These are phyloP conservation scores for Leptatherina wallacei DNA, from an alignment of 2,797 vertebrate genomes.

Conservation along the genomic window DNA sequence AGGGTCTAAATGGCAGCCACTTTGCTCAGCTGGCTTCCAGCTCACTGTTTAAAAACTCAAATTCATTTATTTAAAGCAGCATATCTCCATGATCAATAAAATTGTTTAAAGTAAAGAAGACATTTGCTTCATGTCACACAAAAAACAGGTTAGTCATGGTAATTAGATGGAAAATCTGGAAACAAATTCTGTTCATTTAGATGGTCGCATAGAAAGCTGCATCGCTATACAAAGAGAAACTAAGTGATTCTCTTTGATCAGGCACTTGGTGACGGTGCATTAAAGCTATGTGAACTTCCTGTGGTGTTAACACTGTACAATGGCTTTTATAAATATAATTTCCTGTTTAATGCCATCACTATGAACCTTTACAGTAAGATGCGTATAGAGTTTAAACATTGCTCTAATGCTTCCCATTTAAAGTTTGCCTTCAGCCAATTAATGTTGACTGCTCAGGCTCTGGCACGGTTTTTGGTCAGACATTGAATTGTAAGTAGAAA, in stretches of 20 bases:
- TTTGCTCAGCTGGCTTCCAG: constrained; percentile 40
- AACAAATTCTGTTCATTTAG: not conserved
- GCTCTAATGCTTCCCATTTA: constrained; percentile 1
- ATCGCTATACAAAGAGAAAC: not conserved
- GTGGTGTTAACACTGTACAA: not conserved
- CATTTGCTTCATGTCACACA: not conserved
- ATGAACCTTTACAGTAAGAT: not conserved
- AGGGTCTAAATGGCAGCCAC: constrained; percentile 57
- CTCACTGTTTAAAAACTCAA: constrained; percentile 19
- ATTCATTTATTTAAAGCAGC: constrained; percentile 11
- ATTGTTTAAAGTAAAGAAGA: not conserved
- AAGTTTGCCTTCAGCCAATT: constrained; percentile 11
- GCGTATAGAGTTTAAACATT: not conserved
- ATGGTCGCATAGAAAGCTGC: not conserved
- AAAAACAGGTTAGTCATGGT: not conserved
- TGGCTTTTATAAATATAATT: not conserved
- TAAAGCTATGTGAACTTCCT: not conserved
- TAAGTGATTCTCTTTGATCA: not conserved
- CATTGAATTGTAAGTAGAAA: constrained; percentile 2
- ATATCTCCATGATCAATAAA: not conserved
- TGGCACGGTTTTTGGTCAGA: constrained; percentile 8
- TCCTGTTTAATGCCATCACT: not conserved
- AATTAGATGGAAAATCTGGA: not conserved
- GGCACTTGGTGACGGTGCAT: not conserved
- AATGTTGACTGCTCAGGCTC: not conserved